Evolutionary conservation across 2,797 vertebrate genomes (phyloP).

Genomic region (Threskiornis aethiopicus): DNA sequence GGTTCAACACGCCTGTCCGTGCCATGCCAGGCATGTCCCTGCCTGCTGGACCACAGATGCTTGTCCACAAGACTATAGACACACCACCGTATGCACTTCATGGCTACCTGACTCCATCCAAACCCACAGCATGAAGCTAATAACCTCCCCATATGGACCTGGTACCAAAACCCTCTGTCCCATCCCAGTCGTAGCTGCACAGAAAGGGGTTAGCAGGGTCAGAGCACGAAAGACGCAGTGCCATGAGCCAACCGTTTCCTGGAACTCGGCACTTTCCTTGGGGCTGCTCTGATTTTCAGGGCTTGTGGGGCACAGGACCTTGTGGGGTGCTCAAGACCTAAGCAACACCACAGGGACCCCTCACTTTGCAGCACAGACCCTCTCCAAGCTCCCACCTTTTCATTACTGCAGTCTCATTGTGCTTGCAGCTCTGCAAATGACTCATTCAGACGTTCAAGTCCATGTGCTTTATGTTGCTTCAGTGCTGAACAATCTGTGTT

Average conservation of each 20-base stretch:
- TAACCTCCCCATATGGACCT: not conserved
- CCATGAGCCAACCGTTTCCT: not conserved
- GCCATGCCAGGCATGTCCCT: not conserved
- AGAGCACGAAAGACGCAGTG: not conserved
- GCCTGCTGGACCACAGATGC: not conserved
- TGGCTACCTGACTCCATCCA: not conserved
- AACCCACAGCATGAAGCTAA: not conserved
- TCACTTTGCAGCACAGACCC: not conserved
- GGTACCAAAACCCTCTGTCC: not conserved
- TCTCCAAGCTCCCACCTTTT: not conserved
- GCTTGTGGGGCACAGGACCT: not conserved
- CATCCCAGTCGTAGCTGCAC: not conserved
- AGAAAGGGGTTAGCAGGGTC: not conserved
- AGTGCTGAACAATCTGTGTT: conserved; percentile 2
- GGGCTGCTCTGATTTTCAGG: not conserved
- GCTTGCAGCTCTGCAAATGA: conserved; percentile 24
- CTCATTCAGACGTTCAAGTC: conserved; percentile 9
- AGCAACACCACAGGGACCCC: not conserved
- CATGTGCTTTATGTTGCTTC: not conserved
- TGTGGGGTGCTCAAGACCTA: not conserved
- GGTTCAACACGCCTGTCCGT: not conserved
- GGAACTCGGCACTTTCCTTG: not conserved
- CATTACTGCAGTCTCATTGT: not conserved
- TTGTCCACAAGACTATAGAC: not conserved
- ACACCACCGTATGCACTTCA: not conserved